Conservation (phyloP, 2,888 invertebrate genomes). For the Nymphalis urticae region DNA sequence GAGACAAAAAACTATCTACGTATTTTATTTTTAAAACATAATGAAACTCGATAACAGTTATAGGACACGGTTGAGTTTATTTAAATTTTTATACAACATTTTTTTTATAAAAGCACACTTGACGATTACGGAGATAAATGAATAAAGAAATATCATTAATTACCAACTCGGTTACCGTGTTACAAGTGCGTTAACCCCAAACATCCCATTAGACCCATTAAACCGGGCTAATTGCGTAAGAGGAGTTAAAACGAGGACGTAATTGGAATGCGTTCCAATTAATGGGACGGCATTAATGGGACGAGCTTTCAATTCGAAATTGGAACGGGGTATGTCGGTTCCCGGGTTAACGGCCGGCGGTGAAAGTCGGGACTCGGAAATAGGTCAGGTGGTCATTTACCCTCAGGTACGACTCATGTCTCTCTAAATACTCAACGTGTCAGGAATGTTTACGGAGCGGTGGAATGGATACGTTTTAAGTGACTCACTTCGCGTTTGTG, state of each 20-base stretch:
- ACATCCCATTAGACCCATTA: conserved; percentile 36
- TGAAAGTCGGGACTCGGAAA: conserved; percentile 75
- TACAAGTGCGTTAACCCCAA: conserved; percentile 29
- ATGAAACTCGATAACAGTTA: too few species aligned
- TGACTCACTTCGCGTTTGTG: conserved; percentile 18
- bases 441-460: conserved; percentile 30
- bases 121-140: conserved; percentile 1
- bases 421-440: conserved; percentile 35
- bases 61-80: background rate
- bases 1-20: too few species aligned
- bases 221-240: conserved; percentile 67
- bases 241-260: conserved; percentile 70
- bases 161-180: conserved; percentile 29
- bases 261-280: conserved; percentile 80
- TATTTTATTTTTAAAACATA: too few species aligned
- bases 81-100: background rate
- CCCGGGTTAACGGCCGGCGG: conserved; percentile 77
- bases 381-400: conserved; percentile 80
- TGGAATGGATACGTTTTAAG: conserved; percentile 31
- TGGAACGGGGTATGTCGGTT: conserved; percentile 69
- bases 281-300: conserved; percentile 52
- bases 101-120: background rate
- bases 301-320: conserved; percentile 67
- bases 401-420: conserved; percentile 56
- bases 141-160: conserved; percentile 1